Conservation (phyloP, 2,888 invertebrate genomes). For the Agriopis aurantiaria region DNA sequence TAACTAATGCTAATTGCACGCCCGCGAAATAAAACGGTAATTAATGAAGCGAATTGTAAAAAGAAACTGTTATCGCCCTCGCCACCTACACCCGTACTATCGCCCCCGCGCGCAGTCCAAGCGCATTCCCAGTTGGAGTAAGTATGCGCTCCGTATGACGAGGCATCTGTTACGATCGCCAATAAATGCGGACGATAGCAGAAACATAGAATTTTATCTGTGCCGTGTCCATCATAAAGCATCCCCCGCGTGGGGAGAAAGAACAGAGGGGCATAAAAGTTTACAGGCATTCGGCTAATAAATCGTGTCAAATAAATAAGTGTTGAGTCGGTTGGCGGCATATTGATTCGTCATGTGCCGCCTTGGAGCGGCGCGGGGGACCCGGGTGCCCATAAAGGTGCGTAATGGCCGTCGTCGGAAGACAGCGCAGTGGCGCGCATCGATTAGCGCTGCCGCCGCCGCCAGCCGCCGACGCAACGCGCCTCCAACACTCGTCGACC, state of each 20-base stretch:
- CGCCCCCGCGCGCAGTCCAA: constrained; percentile 15
- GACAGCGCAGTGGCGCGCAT: constrained; percentile 89
- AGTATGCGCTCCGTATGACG: constrained; percentile 53
- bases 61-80: constrained; percentile 67
- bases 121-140: constrained; percentile 39
- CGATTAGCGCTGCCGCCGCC: constrained; percentile 88
- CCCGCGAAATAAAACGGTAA: constrained; percentile 74
- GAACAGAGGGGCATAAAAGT: constrained; percentile 80
- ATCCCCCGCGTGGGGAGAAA: constrained; percentile 65
- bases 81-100: constrained; percentile 47
- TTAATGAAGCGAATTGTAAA: constrained; percentile 74
- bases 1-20: constrained; percentile 79
- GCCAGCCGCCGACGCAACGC: constrained; percentile 82
- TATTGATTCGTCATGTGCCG: constrained; percentile 87
- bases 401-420: constrained; percentile 91
- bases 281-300: constrained; percentile 86
- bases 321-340: constrained; percentile 86
- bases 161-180: constrained; percentile 77
- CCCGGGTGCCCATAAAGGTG: constrained; percentile 89
- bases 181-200: constrained; percentile 74
- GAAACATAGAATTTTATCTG: constrained; percentile 82
- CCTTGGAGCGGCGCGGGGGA: constrained; percentile 76
- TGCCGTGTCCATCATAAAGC: constrained; percentile 81
- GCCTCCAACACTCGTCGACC: constrained; percentile 51
- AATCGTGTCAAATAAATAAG: constrained; percentile 86